A percentile compares a stretch with the other conserved stretches of the same genome.
Evolutionary conservation across 2,888 invertebrate species (phyloP).

Genomic region (Drosophila cracens): DNA sequence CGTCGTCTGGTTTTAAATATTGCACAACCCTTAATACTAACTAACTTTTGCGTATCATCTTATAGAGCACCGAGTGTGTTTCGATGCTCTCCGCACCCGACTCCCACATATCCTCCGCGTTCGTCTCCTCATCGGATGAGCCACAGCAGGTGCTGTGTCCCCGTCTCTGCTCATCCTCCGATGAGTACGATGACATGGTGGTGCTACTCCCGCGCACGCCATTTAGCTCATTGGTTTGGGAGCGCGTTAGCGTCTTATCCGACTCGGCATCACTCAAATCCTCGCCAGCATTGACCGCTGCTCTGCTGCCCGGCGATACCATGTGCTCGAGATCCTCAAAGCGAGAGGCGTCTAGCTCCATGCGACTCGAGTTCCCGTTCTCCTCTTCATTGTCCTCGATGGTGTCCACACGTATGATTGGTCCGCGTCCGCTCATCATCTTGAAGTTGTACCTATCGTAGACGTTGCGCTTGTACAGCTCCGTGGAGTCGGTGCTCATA

Average conservation of each 20-base stretch:
- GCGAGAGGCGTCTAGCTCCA: constrained; percentile 68
- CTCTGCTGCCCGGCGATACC: constrained; percentile 63
- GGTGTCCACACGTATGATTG: constrained; percentile 82
- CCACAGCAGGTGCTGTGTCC: constrained; percentile 87
- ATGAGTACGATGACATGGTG: constrained; percentile 77
- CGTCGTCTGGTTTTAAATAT: constrained; percentile 50
- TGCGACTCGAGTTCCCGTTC: constrained; percentile 42
- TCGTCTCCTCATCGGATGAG: constrained; percentile 88
- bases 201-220: constrained; percentile 52
- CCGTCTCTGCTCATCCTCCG: constrained; percentile 88
- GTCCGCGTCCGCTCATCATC: constrained; percentile 79
- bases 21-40: constrained; percentile 57
- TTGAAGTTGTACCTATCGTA: constrained; percentile 85
- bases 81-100: constrained; percentile 95
- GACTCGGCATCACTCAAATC: constrained; percentile 80
- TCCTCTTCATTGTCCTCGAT: constrained; percentile 81
- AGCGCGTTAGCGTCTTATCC: constrained; percentile 79
- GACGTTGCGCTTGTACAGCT: constrained; percentile 86
- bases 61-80: constrained; percentile 94
- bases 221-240: constrained; percentile 63
- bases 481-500: constrained; percentile 92
- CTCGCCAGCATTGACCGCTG: constrained; percentile 39
- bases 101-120: constrained; percentile 92
- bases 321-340: constrained; percentile 81
- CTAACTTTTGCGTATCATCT: constrained; percentile 88